Percentiles rank a stretch among this genome's conserved stretches.
Evolutionary conservation across 2,113 vertebrate species (phyloP).

Genomic region (Sebastes fasciatus): DNA sequence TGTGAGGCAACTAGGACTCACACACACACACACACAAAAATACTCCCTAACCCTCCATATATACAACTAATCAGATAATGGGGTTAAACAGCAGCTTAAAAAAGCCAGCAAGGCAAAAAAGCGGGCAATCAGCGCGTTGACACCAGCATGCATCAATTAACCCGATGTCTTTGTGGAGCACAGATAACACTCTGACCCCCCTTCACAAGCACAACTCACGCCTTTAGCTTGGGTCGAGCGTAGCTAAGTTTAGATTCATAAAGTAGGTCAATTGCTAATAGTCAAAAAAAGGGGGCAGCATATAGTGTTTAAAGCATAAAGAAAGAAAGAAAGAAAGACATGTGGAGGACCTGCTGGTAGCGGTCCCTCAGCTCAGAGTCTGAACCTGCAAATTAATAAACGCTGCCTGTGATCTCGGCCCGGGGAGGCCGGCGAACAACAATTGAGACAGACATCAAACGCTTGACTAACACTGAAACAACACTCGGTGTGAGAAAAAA

Average conservation of each 20-base stretch:
- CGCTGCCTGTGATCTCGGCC: constrained; percentile 56
- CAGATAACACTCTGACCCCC: constrained; percentile 51
- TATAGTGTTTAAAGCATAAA: constrained; percentile 33
- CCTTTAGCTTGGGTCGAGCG: constrained; percentile 45
- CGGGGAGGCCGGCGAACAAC: constrained; percentile 56
- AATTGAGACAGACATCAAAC: constrained; percentile 68
- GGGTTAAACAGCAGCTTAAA: constrained; percentile 63
- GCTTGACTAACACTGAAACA: constrained; percentile 57
- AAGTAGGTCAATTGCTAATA: constrained; percentile 71
- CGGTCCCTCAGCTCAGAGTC: constrained; percentile 46
- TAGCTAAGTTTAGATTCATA: constrained; percentile 63
- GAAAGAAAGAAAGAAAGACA: not conserved
- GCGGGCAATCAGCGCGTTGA: constrained; percentile 57
- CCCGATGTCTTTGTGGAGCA: constrained; percentile 48
- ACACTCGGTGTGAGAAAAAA: constrained; percentile 20
- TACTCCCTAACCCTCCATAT: constrained; percentile 11
- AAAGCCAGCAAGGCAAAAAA: constrained; percentile 56
- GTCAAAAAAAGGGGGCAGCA: constrained; percentile 32
- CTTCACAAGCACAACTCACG: constrained; percentile 26
- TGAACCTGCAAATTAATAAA: constrained; percentile 64
- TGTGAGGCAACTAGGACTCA: constrained; percentile 48
- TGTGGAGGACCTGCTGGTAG: constrained; percentile 32
- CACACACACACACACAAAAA: constrained; percentile 14
- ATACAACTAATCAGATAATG: constrained; percentile 65
- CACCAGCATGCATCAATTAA: constrained; percentile 66